Base-by-base conservation (phyloP, 2,797 vertebrate species). In the Podargus strigoides region DNA sequence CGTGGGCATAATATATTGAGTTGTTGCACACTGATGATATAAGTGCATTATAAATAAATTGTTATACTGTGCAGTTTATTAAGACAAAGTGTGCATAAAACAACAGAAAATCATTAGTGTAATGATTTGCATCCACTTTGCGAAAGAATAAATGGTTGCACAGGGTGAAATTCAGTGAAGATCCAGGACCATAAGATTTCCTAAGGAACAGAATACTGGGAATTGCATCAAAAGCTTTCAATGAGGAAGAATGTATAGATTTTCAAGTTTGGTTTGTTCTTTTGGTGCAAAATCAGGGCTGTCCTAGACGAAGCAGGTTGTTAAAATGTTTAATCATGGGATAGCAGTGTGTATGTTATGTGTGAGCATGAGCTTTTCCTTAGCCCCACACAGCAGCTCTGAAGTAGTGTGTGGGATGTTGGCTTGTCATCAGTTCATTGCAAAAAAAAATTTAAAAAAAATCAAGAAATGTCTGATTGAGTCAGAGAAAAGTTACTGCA, bases 391-490 rank as follows among this genome's bases (percentile, higher is more conserved):
- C 32, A 47, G 60, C 94, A 85, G 50, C 94, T 96, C 78, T 24
- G 8, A 95, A 93, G 42, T 69, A 50, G 87, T 16, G 37, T 56
- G 92, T 84, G 39, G 53, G 77, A 81, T 85, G 81, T 59, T 89
- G 96, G 58, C 77, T 90, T 90, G 83, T 81, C 95, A 94, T 67
- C 14, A 1, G 89, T 95, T 96, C 88, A 94, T 97, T 64, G n/a
- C 5, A 22, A 81, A 30, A 47, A 90, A 94, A 85, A 47, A 50
- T 49, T n/a, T n/a, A n/a, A 75, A 41, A 36, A 77, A 47, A 72
- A 44, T 44, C 87, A 95, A 90, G 68, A 96, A 96, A 94, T 22
- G 44, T 96, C 93, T 96, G 96, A 95, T 90, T 91, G 95, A 97
- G 87, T 87, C 92, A 96, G 84, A 86, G 74, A 94, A 96, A 97